These are phyloP conservation scores for Drosophila cardini DNA, from an alignment of 1,140 invertebrate species.

Conservation along the genomic window DNA sequence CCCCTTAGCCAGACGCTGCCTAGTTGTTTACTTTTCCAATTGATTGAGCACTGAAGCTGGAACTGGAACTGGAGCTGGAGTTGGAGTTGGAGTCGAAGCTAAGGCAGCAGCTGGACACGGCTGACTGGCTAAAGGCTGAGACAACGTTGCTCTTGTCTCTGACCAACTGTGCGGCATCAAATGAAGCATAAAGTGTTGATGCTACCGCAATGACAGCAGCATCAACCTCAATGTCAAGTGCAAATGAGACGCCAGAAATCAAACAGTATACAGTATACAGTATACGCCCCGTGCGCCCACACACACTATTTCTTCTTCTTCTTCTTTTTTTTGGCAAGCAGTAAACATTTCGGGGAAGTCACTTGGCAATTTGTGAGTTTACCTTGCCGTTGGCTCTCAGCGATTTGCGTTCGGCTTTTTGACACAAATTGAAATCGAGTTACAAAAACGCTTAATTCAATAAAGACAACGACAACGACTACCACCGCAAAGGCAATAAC, in stretches of 20 bases:
- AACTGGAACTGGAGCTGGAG: conserved; percentile 18
- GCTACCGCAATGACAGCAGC: conserved; percentile 43
- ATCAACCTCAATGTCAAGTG: conserved; percentile 71
- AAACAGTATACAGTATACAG: conserved; percentile 38
- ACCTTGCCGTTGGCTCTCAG: conserved; percentile 48
- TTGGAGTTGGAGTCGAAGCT: background rate
- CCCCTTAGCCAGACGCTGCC: conserved; percentile 1
- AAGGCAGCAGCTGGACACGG: conserved; percentile 20
- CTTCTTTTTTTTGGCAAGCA: too few species aligned
- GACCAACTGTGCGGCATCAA: conserved; percentile 56
- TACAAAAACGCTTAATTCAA: conserved; percentile 67
- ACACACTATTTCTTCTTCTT: too few species aligned
- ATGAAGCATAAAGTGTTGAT: conserved; percentile 77
- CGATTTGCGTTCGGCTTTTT: conserved; percentile 60
- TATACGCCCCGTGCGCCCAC: conserved; percentile 22
- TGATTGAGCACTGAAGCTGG: conserved; percentile 57
- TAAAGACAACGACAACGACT: conserved; percentile 55
- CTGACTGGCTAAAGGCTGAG: conserved; percentile 30
- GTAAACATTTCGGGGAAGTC: background rate
- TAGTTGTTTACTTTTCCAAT: conserved; percentile 77
- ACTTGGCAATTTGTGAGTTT: conserved; percentile 11
- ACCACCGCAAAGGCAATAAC: conserved; percentile 37
- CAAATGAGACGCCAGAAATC: conserved; percentile 59
- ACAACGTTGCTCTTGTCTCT: conserved; percentile 15
- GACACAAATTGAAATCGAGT: conserved; percentile 73